Evolutionary conservation across 2,888 invertebrate species (phyloP).

Genomic region (Camponotus fellah): DNA sequence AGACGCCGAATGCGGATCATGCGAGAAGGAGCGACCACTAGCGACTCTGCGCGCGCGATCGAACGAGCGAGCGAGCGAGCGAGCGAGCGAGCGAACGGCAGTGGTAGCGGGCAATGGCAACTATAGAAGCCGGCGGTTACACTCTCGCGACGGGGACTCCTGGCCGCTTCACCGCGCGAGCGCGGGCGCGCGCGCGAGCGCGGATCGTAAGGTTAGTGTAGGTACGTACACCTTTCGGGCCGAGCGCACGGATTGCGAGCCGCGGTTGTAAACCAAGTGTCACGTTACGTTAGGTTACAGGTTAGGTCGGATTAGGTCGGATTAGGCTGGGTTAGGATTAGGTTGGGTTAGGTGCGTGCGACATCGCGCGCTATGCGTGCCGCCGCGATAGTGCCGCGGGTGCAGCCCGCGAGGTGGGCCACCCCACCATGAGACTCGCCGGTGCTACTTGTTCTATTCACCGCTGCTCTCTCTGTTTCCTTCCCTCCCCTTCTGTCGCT

Average conservation of each 20-base stretch:
- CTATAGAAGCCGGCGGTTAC: conserved; percentile 26
- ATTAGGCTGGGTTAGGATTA: background rate
- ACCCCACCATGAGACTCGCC: conserved; percentile 43
- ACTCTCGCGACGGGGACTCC: conserved; percentile 35
- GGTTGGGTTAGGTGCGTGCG: conserved; percentile 38
- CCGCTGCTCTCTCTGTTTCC: background rate
- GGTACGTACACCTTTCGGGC: background rate
- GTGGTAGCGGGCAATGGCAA: conserved; percentile 59
- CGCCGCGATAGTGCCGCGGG: conserved; percentile 80
- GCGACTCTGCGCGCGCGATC: conserved; percentile 55
- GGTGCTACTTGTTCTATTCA: conserved; percentile 53
- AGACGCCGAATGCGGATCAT: conserved; percentile 38
- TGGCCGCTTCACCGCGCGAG: conserved; percentile 12
- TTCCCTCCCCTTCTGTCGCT: background rate
- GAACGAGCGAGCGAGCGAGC: conserved; percentile 11
- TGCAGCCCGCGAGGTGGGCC: conserved; percentile 72
- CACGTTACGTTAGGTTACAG: background rate
- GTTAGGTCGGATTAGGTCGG: background rate
- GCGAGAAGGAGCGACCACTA: conserved; percentile 30
- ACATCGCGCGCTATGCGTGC: conserved; percentile 75
- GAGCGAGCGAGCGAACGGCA: conserved; percentile 52
- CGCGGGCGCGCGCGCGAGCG: conserved; percentile 33
- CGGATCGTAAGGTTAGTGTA: conserved; percentile 33
- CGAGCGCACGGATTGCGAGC: background rate
- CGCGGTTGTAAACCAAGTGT: background rate